Percentiles rank a stretch among this genome's conserved stretches.
These are phyloP conservation scores for Paguma larvata DNA, from an alignment of 2,797 vertebrate genomes.

Conservation along the genomic window DNA sequence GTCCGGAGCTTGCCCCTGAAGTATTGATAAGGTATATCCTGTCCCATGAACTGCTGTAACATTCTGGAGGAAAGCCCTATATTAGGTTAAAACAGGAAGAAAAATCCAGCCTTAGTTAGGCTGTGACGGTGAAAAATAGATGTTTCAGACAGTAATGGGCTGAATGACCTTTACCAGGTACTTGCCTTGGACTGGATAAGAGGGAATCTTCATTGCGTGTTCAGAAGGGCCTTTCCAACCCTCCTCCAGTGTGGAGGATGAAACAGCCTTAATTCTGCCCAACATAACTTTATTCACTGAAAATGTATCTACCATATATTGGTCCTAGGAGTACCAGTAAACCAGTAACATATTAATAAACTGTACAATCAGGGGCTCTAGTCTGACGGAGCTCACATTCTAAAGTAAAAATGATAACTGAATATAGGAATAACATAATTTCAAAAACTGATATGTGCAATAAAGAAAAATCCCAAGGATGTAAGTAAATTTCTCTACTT, in stretches of 20 bases:
- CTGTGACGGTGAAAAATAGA: not conserved
- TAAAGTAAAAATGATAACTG: not conserved
- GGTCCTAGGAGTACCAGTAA: not conserved
- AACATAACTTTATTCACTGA: not conserved
- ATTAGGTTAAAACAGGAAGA: not conserved
- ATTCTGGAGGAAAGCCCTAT: not conserved
- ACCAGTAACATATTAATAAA: not conserved
- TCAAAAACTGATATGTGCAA: not conserved
- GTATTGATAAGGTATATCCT: not conserved
- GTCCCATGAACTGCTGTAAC: not conserved
- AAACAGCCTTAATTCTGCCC: not conserved
- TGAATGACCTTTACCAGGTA: not conserved
- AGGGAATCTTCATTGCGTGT: not conserved
- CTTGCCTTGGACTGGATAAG: not conserved
- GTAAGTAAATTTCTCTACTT: not conserved
- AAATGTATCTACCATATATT: not conserved
- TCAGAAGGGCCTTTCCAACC: not conserved
- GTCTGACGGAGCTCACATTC: not conserved
- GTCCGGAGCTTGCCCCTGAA: not conserved
- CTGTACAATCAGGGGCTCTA: not conserved
- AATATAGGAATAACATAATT: not conserved
- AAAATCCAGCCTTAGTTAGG: not conserved
- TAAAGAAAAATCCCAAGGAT: not conserved
- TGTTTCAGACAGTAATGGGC: not conserved
- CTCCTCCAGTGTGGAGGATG: not conserved